phyloP scores from a whole-genome alignment of 2,113 vertebrate genomes.

The Xiphophorus hellerii region DNA sequence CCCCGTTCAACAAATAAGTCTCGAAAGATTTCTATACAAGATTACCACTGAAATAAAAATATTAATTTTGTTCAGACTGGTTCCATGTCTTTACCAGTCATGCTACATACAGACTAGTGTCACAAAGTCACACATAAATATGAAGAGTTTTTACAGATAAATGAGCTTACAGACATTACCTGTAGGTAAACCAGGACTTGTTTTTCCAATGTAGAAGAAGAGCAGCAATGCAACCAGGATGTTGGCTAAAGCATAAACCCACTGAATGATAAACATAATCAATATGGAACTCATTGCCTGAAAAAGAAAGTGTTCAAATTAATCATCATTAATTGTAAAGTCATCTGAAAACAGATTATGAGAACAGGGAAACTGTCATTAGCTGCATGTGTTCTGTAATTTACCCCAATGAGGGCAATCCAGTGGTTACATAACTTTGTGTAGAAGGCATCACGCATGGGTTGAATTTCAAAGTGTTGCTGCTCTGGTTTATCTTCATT shows the following conservation, averaged over 20 bases:
- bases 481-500: slow-evolving; percentile 73
- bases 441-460: slow-evolving; percentile 79
- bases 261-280: slow-evolving; percentile 96
- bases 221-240: slow-evolving; percentile 85
- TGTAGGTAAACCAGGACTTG: slow-evolving; percentile 89
- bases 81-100: no score
- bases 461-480: slow-evolving; percentile 80
- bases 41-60: neutral
- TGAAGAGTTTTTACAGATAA: neutral
- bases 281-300: slow-evolving; percentile 87
- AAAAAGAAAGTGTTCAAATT: slow-evolving; percentile 30
- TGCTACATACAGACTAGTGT: no score
- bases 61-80: no score
- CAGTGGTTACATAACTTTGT: slow-evolving; percentile 88
- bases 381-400: slow-evolving; percentile 40
- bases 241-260: slow-evolving; percentile 91
- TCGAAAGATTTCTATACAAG: neutral
- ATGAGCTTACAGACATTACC: slow-evolving; percentile 77
- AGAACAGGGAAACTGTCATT: neutral
- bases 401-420: slow-evolving; percentile 90
- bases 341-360: neutral
- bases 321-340: neutral
- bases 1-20: neutral
- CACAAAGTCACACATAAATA: no score
- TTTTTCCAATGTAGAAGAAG: slow-evolving; percentile 92